Base-by-base conservation (phyloP, 2,113 vertebrate species). In the Pseudopipra pipra region DNA sequence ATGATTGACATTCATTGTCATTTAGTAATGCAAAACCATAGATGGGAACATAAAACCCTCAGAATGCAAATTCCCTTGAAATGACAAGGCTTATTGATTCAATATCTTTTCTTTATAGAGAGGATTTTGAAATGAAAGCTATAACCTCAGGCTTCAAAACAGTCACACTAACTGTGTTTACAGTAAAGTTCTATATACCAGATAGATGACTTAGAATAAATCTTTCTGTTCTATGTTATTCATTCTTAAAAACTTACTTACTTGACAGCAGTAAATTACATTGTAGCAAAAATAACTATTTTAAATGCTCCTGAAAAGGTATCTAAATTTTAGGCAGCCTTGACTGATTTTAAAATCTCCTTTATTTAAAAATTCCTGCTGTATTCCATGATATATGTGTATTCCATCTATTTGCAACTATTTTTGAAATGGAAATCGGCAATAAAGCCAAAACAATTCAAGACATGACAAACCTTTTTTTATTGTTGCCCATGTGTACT, bases 81-180 rank as follows among this genome's bases (percentile, higher is more conserved):
- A 92, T 82, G 55, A 75, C 43, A 94, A 41, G 5, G 30, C 73
- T 74, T 70, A 66, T 52, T 88, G 91, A 93, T 87, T 95, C 74
- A 61, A 44, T 92, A 70, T 58, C 28, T 91, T 67, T 95, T 81
- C 35, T 94, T 88, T 93, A 75, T 67, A 31, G 55, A 63, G 33
- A 55, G 25, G 18, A 46, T 81, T 93, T 95, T 93, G 75, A 93
- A 96, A 96, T 87, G 62, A 94, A 91, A 52, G n/a, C 65, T 92
- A 39, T 80, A 92, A 90, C 74, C 55, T 80, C 76, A 81, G 94
- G 73, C 66, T 97, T 95, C 88, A 88, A 35, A 85, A 73, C 27
- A 85, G 72, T 73, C 52, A 62, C 28, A 44, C 52, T 93, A 89
- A 55, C 47, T 85, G 47, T 80, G 62, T 90, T 95, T 81, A 87